phyloP scores from a whole-genome alignment of 2,888 invertebrate genomes.

The Cephus rjabovi region DNA sequence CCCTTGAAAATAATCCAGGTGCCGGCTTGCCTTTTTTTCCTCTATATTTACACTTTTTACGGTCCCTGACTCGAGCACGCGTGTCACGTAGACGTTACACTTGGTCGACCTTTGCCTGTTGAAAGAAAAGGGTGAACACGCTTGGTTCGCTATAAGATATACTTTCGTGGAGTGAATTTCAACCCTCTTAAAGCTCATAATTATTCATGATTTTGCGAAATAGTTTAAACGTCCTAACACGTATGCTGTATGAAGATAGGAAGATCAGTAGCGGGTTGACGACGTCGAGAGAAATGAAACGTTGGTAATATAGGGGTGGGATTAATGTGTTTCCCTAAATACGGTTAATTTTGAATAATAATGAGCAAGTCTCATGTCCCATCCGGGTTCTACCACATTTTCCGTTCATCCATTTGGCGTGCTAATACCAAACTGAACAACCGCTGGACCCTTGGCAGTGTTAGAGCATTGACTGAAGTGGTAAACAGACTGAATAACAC shows the following conservation, averaged over 20 bases:
- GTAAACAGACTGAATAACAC: too few relatives aligned
- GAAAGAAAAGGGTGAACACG: not conserved
- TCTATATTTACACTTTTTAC: not conserved
- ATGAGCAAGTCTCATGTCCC: slow-evolving; percentile 14
- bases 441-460: not conserved
- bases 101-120: not conserved
- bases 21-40: not conserved
- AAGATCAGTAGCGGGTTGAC: slow-evolving; percentile 2
- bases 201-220: slow-evolving; percentile 1
- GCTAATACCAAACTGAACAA: not conserved
- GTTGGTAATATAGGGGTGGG: not conserved
- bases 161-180: not conserved
- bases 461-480: not conserved
- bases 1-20: not conserved
- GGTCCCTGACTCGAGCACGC: not conserved
- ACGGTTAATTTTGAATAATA: slow-evolving; percentile 40
- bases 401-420: not conserved
- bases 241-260: not conserved
- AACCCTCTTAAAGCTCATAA: not conserved
- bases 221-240: not conserved
- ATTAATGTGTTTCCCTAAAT: slow-evolving; percentile 17
- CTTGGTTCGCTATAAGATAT: not conserved
- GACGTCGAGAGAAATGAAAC: not conserved
- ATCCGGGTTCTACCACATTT: too few relatives aligned
- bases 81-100: not conserved